Percentiles rank a stretch among this genome's conserved stretches.
Conservation (phyloP, 2,888 invertebrate species). For the Dasysyrphus albostriatus region DNA sequence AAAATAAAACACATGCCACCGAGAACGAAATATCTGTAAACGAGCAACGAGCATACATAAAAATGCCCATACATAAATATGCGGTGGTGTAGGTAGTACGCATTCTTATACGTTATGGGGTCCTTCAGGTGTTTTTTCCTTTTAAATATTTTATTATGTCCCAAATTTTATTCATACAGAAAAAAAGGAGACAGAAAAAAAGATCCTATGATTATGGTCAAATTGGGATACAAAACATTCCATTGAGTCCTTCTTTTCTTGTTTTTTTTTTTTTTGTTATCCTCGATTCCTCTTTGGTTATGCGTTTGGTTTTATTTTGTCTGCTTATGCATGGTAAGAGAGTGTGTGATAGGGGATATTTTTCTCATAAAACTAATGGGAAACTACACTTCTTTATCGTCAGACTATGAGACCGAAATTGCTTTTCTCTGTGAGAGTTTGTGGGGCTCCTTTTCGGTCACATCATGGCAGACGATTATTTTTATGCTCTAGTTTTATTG, state of each 20-base stretch:
- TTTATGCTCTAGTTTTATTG: constrained; percentile 69
- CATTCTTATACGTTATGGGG: constrained; percentile 24
- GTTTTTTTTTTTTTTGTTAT: neutral
- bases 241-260: constrained; percentile 12
- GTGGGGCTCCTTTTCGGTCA: constrained; percentile 49
- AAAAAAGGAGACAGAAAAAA: constrained; percentile 15
- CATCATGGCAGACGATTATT: constrained; percentile 71
- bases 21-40: constrained; percentile 9
- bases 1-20: constrained; percentile 32
- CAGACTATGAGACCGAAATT: constrained; percentile 61
- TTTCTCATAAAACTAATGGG: constrained; percentile 69
- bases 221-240: constrained; percentile 59
- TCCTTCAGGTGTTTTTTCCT: constrained; percentile 68
- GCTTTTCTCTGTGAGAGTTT: constrained; percentile 48
- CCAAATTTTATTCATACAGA: constrained; percentile 63
- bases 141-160: constrained; percentile 69
- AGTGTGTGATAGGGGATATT: constrained; percentile 41
- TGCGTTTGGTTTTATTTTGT: constrained; percentile 1
- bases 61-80: constrained; percentile 11
- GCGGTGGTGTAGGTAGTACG: neutral
- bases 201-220: constrained; percentile 44
- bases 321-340: neutral
- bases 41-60: constrained; percentile 6
- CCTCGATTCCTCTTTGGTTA: neutral
- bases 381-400: constrained; percentile 70